Evolutionary conservation across 2,797 vertebrate genomes (phyloP).

Genomic region (Falco naumanni): DNA sequence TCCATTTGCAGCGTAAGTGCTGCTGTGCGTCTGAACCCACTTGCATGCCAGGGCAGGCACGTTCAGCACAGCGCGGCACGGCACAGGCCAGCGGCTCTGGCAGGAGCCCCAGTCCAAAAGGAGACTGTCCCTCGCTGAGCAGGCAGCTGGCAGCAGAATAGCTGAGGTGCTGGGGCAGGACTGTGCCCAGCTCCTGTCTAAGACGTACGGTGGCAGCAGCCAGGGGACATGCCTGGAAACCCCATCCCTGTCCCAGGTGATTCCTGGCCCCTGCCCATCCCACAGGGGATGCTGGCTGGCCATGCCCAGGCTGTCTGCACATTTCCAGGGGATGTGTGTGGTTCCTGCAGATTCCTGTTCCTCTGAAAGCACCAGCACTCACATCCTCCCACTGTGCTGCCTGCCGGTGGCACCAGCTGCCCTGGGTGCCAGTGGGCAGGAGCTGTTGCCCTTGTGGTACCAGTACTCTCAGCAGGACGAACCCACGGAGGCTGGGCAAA

Average conservation of each 20-base stretch:
- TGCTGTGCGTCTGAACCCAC: background rate
- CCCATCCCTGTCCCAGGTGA: background rate
- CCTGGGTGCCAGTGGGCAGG: fast-evolving
- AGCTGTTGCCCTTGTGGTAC: background rate
- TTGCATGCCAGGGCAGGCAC: fast-evolving
- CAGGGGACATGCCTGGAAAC: background rate
- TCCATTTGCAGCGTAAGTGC: background rate
- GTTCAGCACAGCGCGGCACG: background rate
- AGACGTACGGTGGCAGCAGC: fast-evolving
- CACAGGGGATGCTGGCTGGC: background rate
- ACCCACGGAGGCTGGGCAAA: background rate
- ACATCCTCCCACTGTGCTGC: fast-evolving
- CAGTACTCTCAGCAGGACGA: background rate
- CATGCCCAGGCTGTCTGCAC: background rate
- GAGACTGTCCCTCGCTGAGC: background rate
- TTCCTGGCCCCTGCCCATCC: background rate
- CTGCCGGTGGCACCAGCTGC: background rate
- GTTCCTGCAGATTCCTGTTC: background rate
- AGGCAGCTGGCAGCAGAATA: background rate
- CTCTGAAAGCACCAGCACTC: background rate
- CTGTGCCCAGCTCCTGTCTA: background rate
- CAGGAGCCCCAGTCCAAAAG: background rate
- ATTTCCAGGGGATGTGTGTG: too few relatives aligned
- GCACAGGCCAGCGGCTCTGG: background rate
- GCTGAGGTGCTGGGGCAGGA: background rate